Conservation (phyloP, 2,888 invertebrate genomes). For the Apomyelois bistriatella region DNA sequence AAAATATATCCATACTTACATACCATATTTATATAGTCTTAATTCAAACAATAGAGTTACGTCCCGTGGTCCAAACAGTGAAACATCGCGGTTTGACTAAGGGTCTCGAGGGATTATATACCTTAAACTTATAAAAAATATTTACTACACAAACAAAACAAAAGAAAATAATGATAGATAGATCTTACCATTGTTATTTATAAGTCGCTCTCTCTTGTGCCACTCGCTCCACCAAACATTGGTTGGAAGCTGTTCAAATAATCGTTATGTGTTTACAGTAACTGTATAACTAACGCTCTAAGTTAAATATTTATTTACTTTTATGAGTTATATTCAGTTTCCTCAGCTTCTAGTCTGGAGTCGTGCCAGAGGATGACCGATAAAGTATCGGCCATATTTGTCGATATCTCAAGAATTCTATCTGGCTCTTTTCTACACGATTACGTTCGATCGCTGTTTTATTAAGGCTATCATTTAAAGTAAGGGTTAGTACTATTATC, state of each 20-base stretch:
- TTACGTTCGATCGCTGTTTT: not conserved
- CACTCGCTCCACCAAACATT: constrained; percentile 10
- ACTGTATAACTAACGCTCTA: constrained; percentile 20
- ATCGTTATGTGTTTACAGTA: constrained; percentile 22
- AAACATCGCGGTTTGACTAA: too few species aligned
- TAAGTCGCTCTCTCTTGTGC: not conserved
- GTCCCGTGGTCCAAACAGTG: too few species aligned
- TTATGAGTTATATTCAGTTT: constrained; percentile 20
- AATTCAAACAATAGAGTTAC: too few species aligned
- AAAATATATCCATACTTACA: too few species aligned
- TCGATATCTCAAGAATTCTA: constrained; percentile 1
- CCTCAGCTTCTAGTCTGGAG: constrained; percentile 17
- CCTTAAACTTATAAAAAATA: too few species aligned
- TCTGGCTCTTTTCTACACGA: not conserved
- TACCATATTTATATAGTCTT: too few species aligned
- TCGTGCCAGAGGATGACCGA: constrained; percentile 17
- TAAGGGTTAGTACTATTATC: too few species aligned
- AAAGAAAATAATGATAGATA: too few species aligned
- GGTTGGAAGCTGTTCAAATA: constrained; percentile 22
- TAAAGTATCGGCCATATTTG: constrained; percentile 13
- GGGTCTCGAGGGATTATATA: too few species aligned
- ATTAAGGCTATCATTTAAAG: not conserved
- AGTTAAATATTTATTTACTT: constrained; percentile 22
- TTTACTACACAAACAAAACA: not conserved
- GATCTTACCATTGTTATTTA: not conserved